phyloP scores from a whole-genome alignment of 2,797 vertebrate species.

The Pangasius sanitwongsei region DNA sequence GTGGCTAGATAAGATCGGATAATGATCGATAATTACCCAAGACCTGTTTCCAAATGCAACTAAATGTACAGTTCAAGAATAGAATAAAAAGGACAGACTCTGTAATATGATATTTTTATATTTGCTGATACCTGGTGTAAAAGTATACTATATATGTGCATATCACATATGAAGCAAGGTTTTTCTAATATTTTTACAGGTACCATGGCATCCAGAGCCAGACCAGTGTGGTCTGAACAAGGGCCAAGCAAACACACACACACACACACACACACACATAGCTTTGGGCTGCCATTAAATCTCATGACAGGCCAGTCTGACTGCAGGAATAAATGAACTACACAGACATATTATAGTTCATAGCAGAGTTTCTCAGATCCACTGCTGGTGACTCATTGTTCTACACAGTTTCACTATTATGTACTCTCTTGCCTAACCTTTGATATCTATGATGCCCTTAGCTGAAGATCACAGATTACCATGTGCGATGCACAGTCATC shows the following conservation, averaged over 20 bases:
- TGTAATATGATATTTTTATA: not conserved
- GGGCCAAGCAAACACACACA: constrained; percentile 21
- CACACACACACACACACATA: constrained; percentile 4
- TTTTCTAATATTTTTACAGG: not conserved
- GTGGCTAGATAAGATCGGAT: not conserved
- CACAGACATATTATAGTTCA: not conserved
- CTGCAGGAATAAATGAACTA: not conserved
- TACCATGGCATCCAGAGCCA: constrained; percentile 20
- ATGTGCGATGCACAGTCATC: constrained; percentile 76
- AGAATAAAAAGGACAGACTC: not conserved
- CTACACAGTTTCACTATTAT: not conserved
- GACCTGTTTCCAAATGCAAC: not conserved
- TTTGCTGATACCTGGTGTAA: not conserved
- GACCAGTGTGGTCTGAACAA: constrained; percentile 44
- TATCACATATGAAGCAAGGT: constrained; percentile 9
- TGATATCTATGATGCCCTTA: constrained; percentile 55
- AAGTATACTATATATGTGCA: not conserved
- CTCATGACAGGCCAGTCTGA: constrained; percentile 12
- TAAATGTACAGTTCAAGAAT: not conserved
- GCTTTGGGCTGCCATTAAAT: constrained; percentile 13
- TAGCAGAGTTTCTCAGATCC: not conserved
- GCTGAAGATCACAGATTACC: constrained; percentile 83
- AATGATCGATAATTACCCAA: not conserved
- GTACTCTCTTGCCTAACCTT: not conserved
- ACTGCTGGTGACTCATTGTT: not conserved